Conservation (phyloP, 2,797 vertebrate genomes). For the Nannoperca obscura region DNA sequence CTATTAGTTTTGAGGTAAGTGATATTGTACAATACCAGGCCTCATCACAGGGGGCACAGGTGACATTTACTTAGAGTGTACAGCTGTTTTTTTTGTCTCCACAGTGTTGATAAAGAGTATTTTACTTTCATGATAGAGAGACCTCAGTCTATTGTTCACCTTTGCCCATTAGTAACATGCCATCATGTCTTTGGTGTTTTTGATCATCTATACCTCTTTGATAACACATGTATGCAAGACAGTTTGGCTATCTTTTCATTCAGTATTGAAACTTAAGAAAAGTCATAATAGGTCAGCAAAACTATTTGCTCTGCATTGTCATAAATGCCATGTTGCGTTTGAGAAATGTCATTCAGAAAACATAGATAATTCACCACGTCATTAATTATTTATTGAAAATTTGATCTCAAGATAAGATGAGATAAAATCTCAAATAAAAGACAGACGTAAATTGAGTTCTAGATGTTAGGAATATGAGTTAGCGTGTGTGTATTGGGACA, state of each 20-base stretch:
- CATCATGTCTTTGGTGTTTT: conserved; percentile 64
- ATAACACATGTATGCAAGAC: conserved; percentile 17
- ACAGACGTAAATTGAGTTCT: not conserved
- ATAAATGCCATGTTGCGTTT: not conserved
- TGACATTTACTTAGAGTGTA: conserved; percentile 55
- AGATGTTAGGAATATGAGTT: conserved; percentile 17
- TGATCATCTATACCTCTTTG: conserved; percentile 59
- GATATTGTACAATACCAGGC: conserved; percentile 36
- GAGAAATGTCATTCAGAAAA: conserved; percentile 10
- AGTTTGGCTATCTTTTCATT: conserved; percentile 25
- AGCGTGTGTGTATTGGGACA: conserved; percentile 20
- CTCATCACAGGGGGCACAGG: conserved; percentile 46
- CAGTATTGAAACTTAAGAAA: conserved; percentile 5
- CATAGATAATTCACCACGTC: not conserved
- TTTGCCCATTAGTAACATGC: conserved; percentile 61
- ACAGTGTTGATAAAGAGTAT: conserved; percentile 37
- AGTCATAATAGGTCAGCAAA: not conserved
- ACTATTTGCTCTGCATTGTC: not conserved
- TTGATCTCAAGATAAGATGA: not conserved
- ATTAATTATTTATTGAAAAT: conserved; percentile 19
- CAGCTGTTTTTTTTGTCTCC: conserved; percentile 10
- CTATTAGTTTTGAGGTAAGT: conserved; percentile 54
- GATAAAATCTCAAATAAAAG: not conserved
- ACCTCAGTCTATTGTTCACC: conserved; percentile 61
- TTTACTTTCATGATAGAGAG: conserved; percentile 35